Conservation (phyloP, 1,140 invertebrate genomes). For the Bombus superbus region DNA sequence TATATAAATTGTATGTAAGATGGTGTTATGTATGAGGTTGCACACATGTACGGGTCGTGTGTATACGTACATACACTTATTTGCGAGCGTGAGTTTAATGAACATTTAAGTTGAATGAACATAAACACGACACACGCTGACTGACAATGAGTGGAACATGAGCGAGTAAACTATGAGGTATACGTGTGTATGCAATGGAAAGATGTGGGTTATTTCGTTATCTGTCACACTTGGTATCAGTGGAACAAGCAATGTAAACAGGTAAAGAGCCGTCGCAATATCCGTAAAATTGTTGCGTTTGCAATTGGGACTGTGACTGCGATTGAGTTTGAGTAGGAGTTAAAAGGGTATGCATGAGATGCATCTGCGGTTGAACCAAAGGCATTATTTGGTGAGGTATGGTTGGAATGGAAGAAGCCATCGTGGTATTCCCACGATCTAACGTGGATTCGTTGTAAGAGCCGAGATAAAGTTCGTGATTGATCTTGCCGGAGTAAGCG, state of each 20-base stretch:
- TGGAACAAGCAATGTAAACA: constrained; percentile 75
- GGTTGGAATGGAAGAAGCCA: constrained; percentile 50
- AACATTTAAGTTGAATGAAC: background rate
- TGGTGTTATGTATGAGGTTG: background rate
- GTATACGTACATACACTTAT: background rate
- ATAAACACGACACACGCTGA: background rate
- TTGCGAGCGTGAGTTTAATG: background rate
- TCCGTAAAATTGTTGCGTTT: constrained; percentile 77
- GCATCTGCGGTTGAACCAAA: constrained; percentile 73
- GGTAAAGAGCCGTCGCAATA: constrained; percentile 79
- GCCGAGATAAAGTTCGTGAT: constrained; percentile 78
- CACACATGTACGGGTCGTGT: background rate
- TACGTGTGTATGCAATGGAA: background rate
- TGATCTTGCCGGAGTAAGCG: constrained; percentile 77
- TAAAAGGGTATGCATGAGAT: constrained; percentile 68
- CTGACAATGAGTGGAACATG: background rate
- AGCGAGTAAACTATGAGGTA: background rate
- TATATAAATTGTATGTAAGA: background rate
- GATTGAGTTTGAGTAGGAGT: constrained; percentile 37
- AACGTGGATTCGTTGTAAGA: constrained; percentile 79
- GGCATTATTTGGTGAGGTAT: constrained; percentile 79
- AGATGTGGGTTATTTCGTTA: constrained; percentile 52
- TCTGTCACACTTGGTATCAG: constrained; percentile 79
- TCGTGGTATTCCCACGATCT: constrained; percentile 67
- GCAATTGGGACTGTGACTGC: background rate